Base-by-base conservation (phyloP, 2,113 vertebrate species). In the Lasiurus cinereus region DNA sequence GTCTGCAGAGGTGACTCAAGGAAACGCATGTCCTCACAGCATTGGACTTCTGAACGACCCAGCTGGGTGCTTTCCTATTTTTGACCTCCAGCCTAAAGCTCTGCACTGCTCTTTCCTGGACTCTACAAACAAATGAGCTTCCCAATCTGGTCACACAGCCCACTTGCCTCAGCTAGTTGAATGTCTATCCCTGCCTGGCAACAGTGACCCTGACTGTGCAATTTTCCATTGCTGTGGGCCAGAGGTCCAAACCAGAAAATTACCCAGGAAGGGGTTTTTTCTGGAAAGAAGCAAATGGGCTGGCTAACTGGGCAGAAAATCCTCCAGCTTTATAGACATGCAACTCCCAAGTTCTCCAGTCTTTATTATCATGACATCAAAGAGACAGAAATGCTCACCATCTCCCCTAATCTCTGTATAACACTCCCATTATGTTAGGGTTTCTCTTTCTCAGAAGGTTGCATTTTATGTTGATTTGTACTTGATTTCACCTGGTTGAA, bases 401-500 rank as follows among this genome's bases (percentile, higher is more conserved):
- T 1, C 3, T 6, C 50, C 76, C n/a, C 74, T 15, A 2, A 2
- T 0, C 13, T 36, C 56, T 31, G 3, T 13, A 59, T 27, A n/a
- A 69, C 2, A 29, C 15, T 21, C 15, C 9, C 22, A 36, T 43
- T 39, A 66, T n/a, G 48, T 29, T 48, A 4, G 59, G 31, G 77
- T 33, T 70, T 91, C 21, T 92, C 67, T 84, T 84, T 33, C 9
- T 70, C 66, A n/a, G 33, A 78, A 93, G 11, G 31, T 16, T 88
- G 83, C 31, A 82, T 48, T 83, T 90, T 73, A 94, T 33, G 18
- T 59, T 64, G 10, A n/a, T n/a, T 92, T 84, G 27, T 87, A 89
- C 43, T 76, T 66, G 27, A 83, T 77, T 87, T 59, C 5, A 73
- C 5, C 46, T 66, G 27, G 82, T 36, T 67, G 77, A 73, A 48